phyloP scores from a whole-genome alignment of 2,888 invertebrate species.

The Aspidiotus destructor region DNA sequence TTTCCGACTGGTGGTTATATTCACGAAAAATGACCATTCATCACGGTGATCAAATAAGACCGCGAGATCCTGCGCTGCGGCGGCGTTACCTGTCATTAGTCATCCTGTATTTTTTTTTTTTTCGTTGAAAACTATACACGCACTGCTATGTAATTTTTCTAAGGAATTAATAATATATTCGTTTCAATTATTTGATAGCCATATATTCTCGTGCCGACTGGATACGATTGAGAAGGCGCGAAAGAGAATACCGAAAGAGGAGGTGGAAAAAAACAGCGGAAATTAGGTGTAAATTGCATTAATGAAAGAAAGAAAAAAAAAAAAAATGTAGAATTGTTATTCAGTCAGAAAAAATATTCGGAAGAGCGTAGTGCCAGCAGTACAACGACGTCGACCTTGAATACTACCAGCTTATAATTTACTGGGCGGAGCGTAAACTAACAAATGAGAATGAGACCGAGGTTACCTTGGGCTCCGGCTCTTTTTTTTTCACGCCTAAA shows the following conservation, averaged over 20 bases:
- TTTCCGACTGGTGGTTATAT: no score
- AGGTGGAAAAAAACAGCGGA: constrained; percentile 2
- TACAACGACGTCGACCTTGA: constrained; percentile 1
- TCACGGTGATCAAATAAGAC: no score
- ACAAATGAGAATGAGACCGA: constrained; percentile 3
- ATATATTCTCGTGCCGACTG: neutral
- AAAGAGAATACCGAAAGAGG: neutral
- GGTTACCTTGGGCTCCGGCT: neutral
- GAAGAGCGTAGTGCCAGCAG: neutral
- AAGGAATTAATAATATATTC: constrained; percentile 2
- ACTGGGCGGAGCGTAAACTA: neutral
- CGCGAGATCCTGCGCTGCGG: neutral
- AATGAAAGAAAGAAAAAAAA: neutral
- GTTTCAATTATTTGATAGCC: neutral
- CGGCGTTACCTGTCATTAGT: constrained; percentile 2
- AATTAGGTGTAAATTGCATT: constrained; percentile 4
- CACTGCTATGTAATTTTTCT: neutral
- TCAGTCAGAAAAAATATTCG: no score
- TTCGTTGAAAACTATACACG: neutral
- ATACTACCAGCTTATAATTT: constrained; percentile 4
- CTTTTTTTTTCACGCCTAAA: neutral
- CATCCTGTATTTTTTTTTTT: neutral
- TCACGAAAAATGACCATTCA: no score
- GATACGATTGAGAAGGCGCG: neutral
- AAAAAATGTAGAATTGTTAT: no score